Conservation (phyloP, 37 sponge, comb jelly and placozoan genomes). For the Cladorhizidae sp. region DNA sequence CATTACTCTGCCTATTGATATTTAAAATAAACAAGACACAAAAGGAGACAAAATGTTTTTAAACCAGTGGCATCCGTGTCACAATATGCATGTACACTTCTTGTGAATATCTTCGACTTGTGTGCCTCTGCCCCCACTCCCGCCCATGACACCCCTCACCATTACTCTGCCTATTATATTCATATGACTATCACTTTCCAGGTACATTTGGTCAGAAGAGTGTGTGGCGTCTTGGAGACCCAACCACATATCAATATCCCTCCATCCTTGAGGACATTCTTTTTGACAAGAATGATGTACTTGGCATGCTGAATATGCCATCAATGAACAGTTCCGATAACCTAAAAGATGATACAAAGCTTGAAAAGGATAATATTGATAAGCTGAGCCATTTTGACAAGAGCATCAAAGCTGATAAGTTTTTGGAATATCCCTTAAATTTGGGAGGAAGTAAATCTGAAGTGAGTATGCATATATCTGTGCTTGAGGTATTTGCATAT, state of each 20-base stretch:
- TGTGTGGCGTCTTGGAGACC: conserved; percentile 32
- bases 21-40: too few species aligned
- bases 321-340: neutral
- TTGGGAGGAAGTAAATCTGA: neutral
- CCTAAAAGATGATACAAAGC: neutral
- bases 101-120: too few species aligned
- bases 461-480: too few species aligned
- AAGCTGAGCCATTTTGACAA: neutral
- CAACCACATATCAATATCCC: conserved; percentile 50
- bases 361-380: neutral
- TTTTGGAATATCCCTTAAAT: neutral
- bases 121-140: too few species aligned
- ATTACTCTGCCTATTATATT: neutral
- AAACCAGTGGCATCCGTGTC: too few species aligned
- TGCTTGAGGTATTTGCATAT: too few species aligned
- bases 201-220: conserved; percentile 71
- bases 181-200: neutral
- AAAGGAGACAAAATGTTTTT: too few species aligned
- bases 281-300: neutral
- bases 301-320: neutral
- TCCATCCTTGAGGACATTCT: conserved; percentile 20
- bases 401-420: neutral
- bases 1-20: too few species aligned
- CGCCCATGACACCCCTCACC: too few species aligned
- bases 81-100: too few species aligned